These are phyloP conservation scores for Manduca sexta DNA, from an alignment of 1,140 invertebrate genomes.

Conservation along the genomic window DNA sequence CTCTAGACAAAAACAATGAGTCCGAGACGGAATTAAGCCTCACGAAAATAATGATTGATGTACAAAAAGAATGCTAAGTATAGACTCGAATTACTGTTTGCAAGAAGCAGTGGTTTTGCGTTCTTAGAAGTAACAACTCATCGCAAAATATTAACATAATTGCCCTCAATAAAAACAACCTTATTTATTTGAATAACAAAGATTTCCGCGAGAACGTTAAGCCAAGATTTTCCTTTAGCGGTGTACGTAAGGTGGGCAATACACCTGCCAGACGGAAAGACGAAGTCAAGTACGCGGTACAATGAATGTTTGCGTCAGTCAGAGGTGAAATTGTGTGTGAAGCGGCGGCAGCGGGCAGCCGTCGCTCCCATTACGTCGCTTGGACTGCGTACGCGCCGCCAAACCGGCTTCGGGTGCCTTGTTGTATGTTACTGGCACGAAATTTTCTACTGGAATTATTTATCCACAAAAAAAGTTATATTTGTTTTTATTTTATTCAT, in stretches of 20 bases:
- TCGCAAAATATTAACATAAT: too few species aligned
- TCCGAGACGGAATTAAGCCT: not conserved
- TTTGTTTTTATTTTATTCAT: too few species aligned
- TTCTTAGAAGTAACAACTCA: too few species aligned
- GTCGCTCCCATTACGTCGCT: constrained; percentile 69
- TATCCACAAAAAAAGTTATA: too few species aligned
- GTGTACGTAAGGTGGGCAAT: constrained; percentile 5
- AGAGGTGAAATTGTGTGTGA: constrained; percentile 73
- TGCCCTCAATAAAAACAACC: too few species aligned
- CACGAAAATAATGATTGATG: constrained; percentile 3
- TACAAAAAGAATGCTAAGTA: constrained; percentile 1
- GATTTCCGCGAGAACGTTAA: too few species aligned
- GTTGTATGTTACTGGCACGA: constrained; percentile 23
- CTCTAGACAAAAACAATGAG: constrained; percentile 5
- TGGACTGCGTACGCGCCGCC: constrained; percentile 46
- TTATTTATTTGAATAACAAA: too few species aligned
- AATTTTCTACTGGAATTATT: too few species aligned
- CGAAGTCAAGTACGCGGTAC: constrained; percentile 52
- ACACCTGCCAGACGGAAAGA: constrained; percentile 22
- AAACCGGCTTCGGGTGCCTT: constrained; percentile 53
- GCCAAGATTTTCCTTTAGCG: too few species aligned
- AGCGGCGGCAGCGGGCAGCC: constrained; percentile 66
- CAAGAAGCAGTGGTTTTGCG: not conserved
- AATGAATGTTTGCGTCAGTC: constrained; percentile 70
- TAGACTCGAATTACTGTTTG: not conserved